Evolutionary conservation across 2,888 invertebrate genomes (phyloP), one percentile per base, ranked within the genome.

Genomic region (Slavum lentiscoides): DNA sequence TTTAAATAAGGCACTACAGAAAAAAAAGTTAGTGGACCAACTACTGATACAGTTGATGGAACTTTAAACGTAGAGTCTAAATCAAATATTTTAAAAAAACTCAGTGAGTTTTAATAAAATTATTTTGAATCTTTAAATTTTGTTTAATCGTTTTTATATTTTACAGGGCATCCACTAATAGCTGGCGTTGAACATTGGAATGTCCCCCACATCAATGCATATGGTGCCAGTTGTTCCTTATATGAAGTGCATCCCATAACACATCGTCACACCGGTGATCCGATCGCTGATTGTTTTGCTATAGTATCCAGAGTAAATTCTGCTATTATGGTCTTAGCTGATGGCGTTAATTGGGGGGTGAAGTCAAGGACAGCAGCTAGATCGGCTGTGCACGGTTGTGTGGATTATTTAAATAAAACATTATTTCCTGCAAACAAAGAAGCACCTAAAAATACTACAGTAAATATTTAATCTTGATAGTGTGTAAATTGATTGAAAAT

Each of bases 341-440:
- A 95, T 87, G 95, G 95, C 39, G 95, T 95, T 3, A 95, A 96
- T 87, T 96, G 95, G 95, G 95, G 95, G 86, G 92, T 94, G 85
- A 94, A 94, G 85, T 93, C 95, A 37, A 90, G 92, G 82, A 87
- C 94, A 84, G 94, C 94, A 21, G 94, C 94, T n/a, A 89, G 93
- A 83, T 93, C 94, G 82, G 95, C 95, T 0, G 90, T 95, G 21
- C 93, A 94, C 85, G 95, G 94, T 43, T 92, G 93, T 84, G 89
- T 95, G 84, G 92, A 94, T 84, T 94, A 94, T 86, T 88, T 96
- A 84, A 93, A 94, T 86, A 91, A 91, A 84, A 91, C 91, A 1
- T 87, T 93, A 77, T 92, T 90, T 84, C 82, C 84, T 39, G 82
- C 83, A 80, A 83, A 83, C 53, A 80, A 80, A 21, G 66, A 80